These are phyloP conservation scores for Sphenodon punctatus DNA, from an alignment of 2,797 vertebrate genomes.

Conservation along the genomic window DNA sequence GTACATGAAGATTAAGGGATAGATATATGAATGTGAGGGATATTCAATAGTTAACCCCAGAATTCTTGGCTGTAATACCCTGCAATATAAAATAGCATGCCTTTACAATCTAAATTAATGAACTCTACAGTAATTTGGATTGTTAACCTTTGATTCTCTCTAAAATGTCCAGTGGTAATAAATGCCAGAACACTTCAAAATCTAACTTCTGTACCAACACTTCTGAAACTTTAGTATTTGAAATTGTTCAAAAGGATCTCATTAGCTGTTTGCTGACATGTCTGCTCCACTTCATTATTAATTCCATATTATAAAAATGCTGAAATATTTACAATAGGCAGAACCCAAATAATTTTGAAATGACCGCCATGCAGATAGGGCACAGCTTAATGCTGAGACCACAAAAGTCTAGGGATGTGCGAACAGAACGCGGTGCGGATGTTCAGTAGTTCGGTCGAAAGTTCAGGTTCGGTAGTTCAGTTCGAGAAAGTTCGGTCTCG, in stretches of 20 bases:
- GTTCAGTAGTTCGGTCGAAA: too few relatives aligned
- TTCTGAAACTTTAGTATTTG: neutral
- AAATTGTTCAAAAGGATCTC: constrained; percentile 4
- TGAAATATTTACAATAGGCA: neutral
- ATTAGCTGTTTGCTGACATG: neutral
- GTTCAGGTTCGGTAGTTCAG: too few relatives aligned
- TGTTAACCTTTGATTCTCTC: neutral
- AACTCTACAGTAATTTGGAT: neutral
- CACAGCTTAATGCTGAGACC: constrained; percentile 25
- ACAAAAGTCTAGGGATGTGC: too few relatives aligned
- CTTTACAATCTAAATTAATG: neutral
- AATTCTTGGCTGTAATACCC: neutral
- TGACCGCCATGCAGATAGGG: constrained; percentile 23
- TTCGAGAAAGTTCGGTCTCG: too few relatives aligned
- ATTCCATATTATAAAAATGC: neutral
- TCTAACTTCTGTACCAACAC: neutral
- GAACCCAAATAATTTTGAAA: constrained; percentile 46
- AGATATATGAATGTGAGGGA: too few relatives aligned
- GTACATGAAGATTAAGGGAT: too few relatives aligned
- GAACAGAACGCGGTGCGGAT: too few relatives aligned
- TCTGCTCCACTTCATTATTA: constrained; percentile 12
- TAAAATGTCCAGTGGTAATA: neutral
- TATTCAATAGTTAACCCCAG: neutral
- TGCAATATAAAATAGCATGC: neutral
- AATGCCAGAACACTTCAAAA: neutral